Evolutionary conservation across 2,888 invertebrate species (phyloP).

Genomic region (Melinaea menophilus): DNA sequence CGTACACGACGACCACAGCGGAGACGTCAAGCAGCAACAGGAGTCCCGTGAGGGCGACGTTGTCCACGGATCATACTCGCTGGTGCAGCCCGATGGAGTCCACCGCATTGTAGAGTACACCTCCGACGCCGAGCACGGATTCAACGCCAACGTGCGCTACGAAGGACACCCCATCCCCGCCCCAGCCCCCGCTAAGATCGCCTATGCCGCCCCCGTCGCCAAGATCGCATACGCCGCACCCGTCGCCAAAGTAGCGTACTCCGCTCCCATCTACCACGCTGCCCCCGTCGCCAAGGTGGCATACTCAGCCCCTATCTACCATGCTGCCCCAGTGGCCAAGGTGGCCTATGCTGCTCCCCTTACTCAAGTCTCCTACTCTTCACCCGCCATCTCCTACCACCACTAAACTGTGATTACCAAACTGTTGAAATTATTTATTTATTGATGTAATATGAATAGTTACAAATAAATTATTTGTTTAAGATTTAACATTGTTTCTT

Average conservation of each 20-base stretch:
- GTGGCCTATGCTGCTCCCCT: constrained; percentile 40
- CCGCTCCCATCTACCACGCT: constrained; percentile 2
- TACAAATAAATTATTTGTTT: constrained; percentile 41
- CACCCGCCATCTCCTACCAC: constrained; percentile 61
- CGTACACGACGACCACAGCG: constrained; percentile 62
- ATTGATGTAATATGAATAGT: constrained; percentile 35
- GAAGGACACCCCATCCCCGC: constrained; percentile 21
- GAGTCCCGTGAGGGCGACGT: constrained; percentile 60
- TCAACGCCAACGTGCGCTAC: constrained; percentile 56
- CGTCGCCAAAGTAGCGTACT: too few relatives aligned
- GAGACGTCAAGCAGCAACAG: constrained; percentile 68
- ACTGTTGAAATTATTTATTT: constrained; percentile 27
- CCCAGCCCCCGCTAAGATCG: constrained; percentile 39
- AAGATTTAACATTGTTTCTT: neutral
- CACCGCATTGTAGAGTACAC: constrained; percentile 68
- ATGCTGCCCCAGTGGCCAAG: constrained; percentile 37
- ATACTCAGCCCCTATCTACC: constrained; percentile 42
- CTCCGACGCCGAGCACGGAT: constrained; percentile 62
- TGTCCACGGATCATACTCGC: constrained; percentile 37
- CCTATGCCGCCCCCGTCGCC: constrained; percentile 56
- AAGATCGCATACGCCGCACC: constrained; percentile 54
- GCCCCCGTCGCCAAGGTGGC: constrained; percentile 40
- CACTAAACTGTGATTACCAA: constrained; percentile 42
- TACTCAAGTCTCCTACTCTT: constrained; percentile 54
- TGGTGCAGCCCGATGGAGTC: constrained; percentile 67